These are phyloP conservation scores for Mimumesa dahlbomi DNA, from an alignment of 2,888 invertebrate genomes.

Conservation along the genomic window DNA sequence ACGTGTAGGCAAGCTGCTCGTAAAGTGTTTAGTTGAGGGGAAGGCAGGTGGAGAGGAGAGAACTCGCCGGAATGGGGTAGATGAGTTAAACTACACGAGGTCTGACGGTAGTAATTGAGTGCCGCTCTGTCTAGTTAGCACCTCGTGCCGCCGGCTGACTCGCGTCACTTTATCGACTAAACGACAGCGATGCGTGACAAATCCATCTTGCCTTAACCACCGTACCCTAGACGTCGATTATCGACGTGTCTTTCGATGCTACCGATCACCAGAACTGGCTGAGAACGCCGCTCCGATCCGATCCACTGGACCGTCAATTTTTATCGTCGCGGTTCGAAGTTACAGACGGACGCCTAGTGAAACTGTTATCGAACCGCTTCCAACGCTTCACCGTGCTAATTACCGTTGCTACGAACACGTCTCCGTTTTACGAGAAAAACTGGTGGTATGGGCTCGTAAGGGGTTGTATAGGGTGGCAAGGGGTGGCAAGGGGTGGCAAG, in stretches of 20 bases:
- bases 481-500: neutral
- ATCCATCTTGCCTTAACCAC: slow-evolving; percentile 76
- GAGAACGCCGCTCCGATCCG: too few species aligned
- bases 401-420: slow-evolving; percentile 40
- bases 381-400: slow-evolving; percentile 34
- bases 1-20: slow-evolving; percentile 79
- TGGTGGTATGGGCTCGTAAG: too few species aligned
- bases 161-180: slow-evolving; percentile 79
- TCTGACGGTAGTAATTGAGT: slow-evolving; percentile 80
- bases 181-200: slow-evolving; percentile 78
- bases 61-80: slow-evolving; percentile 62
- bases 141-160: slow-evolving; percentile 68
- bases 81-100: slow-evolving; percentile 78
- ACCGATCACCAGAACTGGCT: slow-evolving; percentile 14
- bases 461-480: neutral
- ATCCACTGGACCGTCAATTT: too few species aligned
- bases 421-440: slow-evolving; percentile 6
- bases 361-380: neutral
- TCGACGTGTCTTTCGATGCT: slow-evolving; percentile 49
- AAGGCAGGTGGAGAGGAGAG: slow-evolving; percentile 69
- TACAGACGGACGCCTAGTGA: slow-evolving; percentile 5
- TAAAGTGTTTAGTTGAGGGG: slow-evolving; percentile 80
- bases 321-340: too few species aligned
- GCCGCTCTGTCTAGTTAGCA: slow-evolving; percentile 80
- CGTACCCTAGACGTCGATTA: slow-evolving; percentile 61